A percentile compares a stretch with the other conserved stretches of the same genome.
phyloP scores from a whole-genome alignment of 92 coral and sea anemone genomes.

The Actinostola sp. region DNA sequence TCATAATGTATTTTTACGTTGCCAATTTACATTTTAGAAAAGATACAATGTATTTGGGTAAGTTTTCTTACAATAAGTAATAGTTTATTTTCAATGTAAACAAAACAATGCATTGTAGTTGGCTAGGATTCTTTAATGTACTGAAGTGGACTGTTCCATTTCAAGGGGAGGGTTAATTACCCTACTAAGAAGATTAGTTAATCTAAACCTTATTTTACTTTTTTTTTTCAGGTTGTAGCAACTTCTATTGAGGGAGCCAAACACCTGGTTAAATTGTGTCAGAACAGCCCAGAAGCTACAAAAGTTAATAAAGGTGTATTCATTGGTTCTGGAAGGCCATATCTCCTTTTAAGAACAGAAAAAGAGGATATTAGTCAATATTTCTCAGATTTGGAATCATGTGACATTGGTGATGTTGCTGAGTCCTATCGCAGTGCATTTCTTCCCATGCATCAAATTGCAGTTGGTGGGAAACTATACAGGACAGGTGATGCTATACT shows the following conservation, averaged over 20 bases:
- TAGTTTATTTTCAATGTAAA: too few relatives aligned
- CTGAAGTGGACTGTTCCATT: too few relatives aligned
- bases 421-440: conserved; percentile 53
- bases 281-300: conserved; percentile 54
- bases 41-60: too few relatives aligned
- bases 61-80: too few relatives aligned
- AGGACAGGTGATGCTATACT: conserved; percentile 42
- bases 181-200: background rate
- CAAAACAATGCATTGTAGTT: too few relatives aligned
- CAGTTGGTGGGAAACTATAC: conserved; percentile 55
- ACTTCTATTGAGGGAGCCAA: conserved; percentile 56
- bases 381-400: conserved; percentile 28
- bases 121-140: too few relatives aligned
- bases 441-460: conserved; percentile 54
- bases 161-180: too few relatives aligned
- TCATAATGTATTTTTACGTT: too few relatives aligned
- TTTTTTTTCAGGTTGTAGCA: conserved; percentile 47
- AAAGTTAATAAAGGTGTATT: conserved; percentile 52
- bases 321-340: conserved; percentile 50
- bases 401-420: conserved; percentile 46
- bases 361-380: conserved; percentile 20
- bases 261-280: conserved; percentile 46
- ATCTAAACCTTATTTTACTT: too few relatives aligned
- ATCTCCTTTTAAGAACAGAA: conserved; percentile 43
- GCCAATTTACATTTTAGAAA: too few relatives aligned